These are phyloP conservation scores for Suricata suricatta DNA, from an alignment of 2,113 vertebrate genomes.

Conservation along the genomic window DNA sequence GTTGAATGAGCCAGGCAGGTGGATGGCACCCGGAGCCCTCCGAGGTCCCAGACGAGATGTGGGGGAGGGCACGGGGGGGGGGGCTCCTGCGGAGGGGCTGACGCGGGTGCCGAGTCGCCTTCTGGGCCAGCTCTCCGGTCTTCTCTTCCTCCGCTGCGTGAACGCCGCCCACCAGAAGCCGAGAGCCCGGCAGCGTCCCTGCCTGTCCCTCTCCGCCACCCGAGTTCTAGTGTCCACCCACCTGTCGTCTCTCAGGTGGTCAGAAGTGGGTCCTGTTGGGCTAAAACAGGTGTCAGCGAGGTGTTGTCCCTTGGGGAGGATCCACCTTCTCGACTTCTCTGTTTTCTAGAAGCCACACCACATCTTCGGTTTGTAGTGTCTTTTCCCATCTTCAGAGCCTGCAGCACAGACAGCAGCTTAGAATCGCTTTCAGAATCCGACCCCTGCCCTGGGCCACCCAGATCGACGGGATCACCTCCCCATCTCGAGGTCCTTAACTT, in stretches of 20 bases:
- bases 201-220: not conserved
- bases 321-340: not conserved
- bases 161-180: fast-evolving
- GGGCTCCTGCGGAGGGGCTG: not conserved
- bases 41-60: not conserved
- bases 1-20: not conserved
- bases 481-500: not conserved
- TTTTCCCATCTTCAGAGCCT: not conserved
- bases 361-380: not conserved
- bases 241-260: not conserved
- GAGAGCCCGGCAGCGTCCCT: fast-evolving
- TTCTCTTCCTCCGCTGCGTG: not conserved
- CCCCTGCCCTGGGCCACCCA: not conserved
- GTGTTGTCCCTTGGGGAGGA: not conserved
- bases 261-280: fast-evolving
- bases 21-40: not conserved
- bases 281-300: not conserved
- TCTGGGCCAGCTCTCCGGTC: not conserved
- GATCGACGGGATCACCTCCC: too few species aligned
- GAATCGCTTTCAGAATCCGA: not conserved
- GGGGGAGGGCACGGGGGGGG: fast-evolving
- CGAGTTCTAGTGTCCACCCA: too few species aligned
- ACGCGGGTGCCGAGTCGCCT: not conserved
- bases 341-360: not conserved
- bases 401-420: not conserved